These are phyloP conservation scores for Phenganax stokvisi DNA, from an alignment of 92 coral and sea anemone genomes.

Conservation along the genomic window DNA sequence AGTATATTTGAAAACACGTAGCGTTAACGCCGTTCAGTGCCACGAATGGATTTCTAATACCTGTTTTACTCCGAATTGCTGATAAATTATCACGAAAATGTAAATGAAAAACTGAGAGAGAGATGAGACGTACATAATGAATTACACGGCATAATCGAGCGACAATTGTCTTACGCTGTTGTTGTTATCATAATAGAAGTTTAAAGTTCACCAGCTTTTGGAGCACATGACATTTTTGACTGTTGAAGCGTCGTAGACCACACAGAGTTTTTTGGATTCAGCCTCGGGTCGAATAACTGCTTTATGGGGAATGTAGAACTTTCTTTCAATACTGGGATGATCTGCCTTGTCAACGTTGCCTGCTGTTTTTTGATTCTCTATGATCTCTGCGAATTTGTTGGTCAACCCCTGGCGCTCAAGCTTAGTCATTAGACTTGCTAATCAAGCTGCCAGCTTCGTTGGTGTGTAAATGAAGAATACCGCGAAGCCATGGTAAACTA, in stretches of 20 bases:
- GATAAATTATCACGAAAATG: no score
- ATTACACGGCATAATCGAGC: no score
- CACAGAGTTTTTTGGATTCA: constrained; percentile 42
- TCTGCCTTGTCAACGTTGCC: constrained; percentile 33
- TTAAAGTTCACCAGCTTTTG: no score
- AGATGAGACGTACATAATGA: no score
- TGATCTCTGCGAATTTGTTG: constrained; percentile 32
- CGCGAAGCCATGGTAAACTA: constrained; percentile 47
- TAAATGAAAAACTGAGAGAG: no score
- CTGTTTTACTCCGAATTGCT: no score
- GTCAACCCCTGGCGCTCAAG: constrained; percentile 44
- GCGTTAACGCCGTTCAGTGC: no score
- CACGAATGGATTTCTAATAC: no score
- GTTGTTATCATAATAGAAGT: no score
- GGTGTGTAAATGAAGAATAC: constrained; percentile 45
- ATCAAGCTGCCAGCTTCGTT: constrained; percentile 44
- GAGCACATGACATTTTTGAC: no score
- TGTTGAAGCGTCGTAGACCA: constrained; percentile 49
- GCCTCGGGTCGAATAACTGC: constrained; percentile 44
- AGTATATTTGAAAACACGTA: no score
- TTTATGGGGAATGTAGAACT: constrained; percentile 56
- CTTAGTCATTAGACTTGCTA: constrained; percentile 28
- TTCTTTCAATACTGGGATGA: constrained; percentile 26
- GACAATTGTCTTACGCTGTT: no score
- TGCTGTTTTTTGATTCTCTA: constrained; percentile 41